These are phyloP conservation scores for Drosophila limbata DNA, from an alignment of 2,888 invertebrate genomes.

Conservation along the genomic window DNA sequence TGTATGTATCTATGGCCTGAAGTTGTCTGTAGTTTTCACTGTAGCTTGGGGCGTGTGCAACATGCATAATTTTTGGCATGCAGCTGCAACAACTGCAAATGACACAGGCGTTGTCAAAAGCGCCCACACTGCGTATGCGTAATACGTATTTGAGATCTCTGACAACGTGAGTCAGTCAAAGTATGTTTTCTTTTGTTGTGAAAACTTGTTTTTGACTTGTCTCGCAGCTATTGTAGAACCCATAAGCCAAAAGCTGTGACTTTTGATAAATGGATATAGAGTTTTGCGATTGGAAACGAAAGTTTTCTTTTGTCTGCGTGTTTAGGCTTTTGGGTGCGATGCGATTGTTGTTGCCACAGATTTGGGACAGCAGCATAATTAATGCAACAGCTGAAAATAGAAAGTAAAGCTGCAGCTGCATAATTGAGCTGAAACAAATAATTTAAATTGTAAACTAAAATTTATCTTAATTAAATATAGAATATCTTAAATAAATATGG, in stretches of 20 bases:
- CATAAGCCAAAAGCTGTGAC: conserved; percentile 19
- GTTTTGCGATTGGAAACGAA: conserved; percentile 77
- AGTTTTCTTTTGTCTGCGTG: conserved; percentile 62
- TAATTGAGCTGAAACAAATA: conserved; percentile 59
- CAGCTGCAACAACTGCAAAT: conserved; percentile 32
- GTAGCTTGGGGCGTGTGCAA: conserved; percentile 27
- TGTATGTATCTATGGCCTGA: neutral
- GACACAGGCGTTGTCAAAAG: conserved; percentile 49
- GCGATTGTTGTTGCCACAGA: conserved; percentile 35
- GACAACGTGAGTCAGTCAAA: conserved; percentile 24
- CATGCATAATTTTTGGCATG: conserved; percentile 74
- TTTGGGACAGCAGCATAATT: conserved; percentile 62
- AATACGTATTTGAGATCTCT: conserved; percentile 42
- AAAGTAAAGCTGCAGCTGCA: conserved; percentile 73
- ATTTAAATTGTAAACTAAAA: neutral
- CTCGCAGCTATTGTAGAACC: conserved; percentile 55
- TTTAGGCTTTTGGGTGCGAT: conserved; percentile 21
- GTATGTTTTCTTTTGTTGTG: conserved; percentile 17
- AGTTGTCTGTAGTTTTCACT: conserved; percentile 59
- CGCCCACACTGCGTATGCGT: conserved; percentile 74
- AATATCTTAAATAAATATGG: too few relatives aligned
- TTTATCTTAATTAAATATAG: too few relatives aligned
- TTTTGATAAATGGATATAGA: conserved; percentile 35
- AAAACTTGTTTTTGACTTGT: conserved; percentile 60
- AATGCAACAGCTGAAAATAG: conserved; percentile 51